phyloP scores from a whole-genome alignment of 1,140 invertebrate species.

The Glomeris maerens region DNA sequence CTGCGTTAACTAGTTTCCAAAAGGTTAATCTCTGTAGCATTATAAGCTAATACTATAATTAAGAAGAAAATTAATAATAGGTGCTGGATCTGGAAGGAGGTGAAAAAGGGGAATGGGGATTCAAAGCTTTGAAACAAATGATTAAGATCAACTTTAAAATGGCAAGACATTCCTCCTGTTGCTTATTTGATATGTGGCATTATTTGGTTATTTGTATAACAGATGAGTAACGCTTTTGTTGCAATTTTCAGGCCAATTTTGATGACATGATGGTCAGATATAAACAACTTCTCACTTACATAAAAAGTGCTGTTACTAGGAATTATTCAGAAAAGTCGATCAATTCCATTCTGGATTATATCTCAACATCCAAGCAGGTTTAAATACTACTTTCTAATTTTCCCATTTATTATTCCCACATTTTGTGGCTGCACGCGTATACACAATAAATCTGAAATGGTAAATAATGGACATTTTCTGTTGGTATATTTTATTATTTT shows the following conservation, averaged over 20 bases:
- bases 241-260: conserved; percentile 62
- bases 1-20: conserved; percentile 85
- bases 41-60: background rate
- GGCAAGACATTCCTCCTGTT: conserved; percentile 38
- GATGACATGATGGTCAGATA: conserved; percentile 95
- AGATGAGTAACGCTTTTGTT: conserved; percentile 4
- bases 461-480: conserved; percentile 5
- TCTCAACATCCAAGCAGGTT: conserved; percentile 97
- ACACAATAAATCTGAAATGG: background rate
- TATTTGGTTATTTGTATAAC: too few relatives aligned
- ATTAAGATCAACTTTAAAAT: conserved; percentile 99
- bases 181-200: too few relatives aligned
- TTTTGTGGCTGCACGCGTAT: background rate
- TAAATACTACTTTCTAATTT: conserved; percentile 18
- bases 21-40: conserved; percentile 40
- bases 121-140: conserved; percentile 99
- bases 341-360: conserved; percentile 98
- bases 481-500: conserved; percentile 21
- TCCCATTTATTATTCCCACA: background rate
- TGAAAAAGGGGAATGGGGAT: conserved; percentile 99
- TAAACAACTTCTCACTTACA: conserved; percentile 91
- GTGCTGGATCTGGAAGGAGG: conserved; percentile 90
- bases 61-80: conserved; percentile 19
- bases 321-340: conserved; percentile 99
- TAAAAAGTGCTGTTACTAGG: conserved; percentile 95